A percentile compares a stretch with the other conserved stretches of the same genome.
Evolutionary conservation across 2,888 invertebrate genomes (phyloP).

Genomic region (Rhagonycha lutea): DNA sequence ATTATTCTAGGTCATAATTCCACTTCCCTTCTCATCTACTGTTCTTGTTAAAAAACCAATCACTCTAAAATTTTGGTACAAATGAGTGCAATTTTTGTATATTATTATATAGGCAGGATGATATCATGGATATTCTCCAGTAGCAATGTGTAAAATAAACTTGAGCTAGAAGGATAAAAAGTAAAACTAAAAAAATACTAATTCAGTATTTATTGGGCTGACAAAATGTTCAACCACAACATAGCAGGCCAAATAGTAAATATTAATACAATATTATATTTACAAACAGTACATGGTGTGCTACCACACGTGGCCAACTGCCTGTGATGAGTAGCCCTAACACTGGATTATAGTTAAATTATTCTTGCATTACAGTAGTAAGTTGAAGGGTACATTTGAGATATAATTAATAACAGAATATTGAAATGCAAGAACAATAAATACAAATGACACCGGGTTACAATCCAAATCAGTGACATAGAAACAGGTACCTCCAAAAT

Average conservation of each 20-base stretch:
- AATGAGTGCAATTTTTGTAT: no score
- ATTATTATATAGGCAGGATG: no score
- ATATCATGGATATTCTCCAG: no score
- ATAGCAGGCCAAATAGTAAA: slow-evolving; percentile 54
- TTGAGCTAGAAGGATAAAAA: background rate
- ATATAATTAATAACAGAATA: slow-evolving; percentile 6
- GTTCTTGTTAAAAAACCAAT: no score
- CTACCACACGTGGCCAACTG: slow-evolving; percentile 46
- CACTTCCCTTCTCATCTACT: no score
- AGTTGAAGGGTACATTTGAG: slow-evolving; percentile 13
- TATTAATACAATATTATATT: slow-evolving; percentile 50
- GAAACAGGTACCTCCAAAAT: slow-evolving; percentile 56
- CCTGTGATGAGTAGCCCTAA: slow-evolving; percentile 49
- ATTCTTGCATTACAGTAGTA: slow-evolving; percentile 7
- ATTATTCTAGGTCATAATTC: no score
- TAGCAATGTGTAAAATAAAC: no score
- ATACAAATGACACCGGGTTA: slow-evolving; percentile 47
- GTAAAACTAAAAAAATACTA: slow-evolving; percentile 37
- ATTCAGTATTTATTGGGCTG: slow-evolving; percentile 56
- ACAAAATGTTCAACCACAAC: slow-evolving; percentile 54
- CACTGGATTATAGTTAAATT: slow-evolving; percentile 47
- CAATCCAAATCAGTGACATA: slow-evolving; percentile 49
- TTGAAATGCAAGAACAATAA: slow-evolving; percentile 9
- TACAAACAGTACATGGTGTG: slow-evolving; percentile 50
- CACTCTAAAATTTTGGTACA: no score